Evolutionary conservation across 2,888 invertebrate genomes (phyloP).

Genomic region (Ornithoptera priamus): DNA sequence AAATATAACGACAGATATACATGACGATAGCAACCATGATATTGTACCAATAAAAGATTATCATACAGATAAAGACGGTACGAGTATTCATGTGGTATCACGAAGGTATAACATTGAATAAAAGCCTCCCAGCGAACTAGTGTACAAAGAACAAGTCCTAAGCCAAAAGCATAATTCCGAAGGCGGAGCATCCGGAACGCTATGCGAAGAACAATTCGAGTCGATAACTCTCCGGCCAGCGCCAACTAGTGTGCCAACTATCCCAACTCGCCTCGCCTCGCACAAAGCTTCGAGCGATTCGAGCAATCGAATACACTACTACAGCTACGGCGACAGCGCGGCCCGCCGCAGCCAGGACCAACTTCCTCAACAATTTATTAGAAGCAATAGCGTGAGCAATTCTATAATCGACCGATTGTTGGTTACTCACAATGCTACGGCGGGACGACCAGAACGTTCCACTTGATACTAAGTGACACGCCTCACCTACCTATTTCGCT

Average conservation of each 20-base stretch:
- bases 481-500: too few relatives aligned
- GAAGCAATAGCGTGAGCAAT: constrained; percentile 28
- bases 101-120: not conserved
- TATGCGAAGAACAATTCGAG: constrained; percentile 41
- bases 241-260: constrained; percentile 37
- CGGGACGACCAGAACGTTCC: not conserved
- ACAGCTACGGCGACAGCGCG: constrained; percentile 23
- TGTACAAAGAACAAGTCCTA: constrained; percentile 14
- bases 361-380: constrained; percentile 44
- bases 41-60: too few relatives aligned
- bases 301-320: constrained; percentile 40
- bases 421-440: not conserved
- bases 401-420: constrained; percentile 15
- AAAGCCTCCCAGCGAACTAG: constrained; percentile 8
- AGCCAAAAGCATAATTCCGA: constrained; percentile 26
- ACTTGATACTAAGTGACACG: too few relatives aligned
- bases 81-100: not conserved
- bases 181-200: constrained; percentile 34
- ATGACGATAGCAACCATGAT: too few relatives aligned
- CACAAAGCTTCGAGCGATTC: constrained; percentile 35
- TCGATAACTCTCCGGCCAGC: constrained; percentile 39
- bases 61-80: too few relatives aligned
- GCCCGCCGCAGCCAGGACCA: constrained; percentile 32
- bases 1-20: too few relatives aligned
- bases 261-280: constrained; percentile 31